A percentile compares a stretch with the other conserved stretches of the same genome.
phyloP scores from a whole-genome alignment of 1,140 invertebrate genomes.

The Bombus soroeensis region DNA sequence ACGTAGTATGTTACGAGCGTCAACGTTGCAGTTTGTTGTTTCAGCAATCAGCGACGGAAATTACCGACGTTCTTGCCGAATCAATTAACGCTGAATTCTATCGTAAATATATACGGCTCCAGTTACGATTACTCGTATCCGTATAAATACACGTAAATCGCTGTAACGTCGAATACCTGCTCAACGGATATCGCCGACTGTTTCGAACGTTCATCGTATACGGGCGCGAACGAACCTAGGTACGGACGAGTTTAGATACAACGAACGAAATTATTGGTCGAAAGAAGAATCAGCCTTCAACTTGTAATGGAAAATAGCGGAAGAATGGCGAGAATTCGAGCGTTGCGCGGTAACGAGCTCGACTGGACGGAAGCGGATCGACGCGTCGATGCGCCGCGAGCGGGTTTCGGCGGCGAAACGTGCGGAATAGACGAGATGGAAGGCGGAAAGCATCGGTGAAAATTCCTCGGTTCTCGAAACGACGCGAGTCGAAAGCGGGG shows the following conservation, averaged over 20 bases:
- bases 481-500: conserved; percentile 12
- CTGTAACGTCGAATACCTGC: not conserved
- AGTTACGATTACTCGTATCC: not conserved
- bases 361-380: not conserved
- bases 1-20: not conserved
- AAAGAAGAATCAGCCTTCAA: not conserved
- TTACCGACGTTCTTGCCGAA: too few species aligned
- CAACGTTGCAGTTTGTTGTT: rapidly evolving
- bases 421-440: not conserved
- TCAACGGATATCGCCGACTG: not conserved
- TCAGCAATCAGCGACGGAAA: too few species aligned
- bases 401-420: not conserved
- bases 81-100: too few species aligned
- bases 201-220: not conserved
- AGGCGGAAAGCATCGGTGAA: conserved; percentile 27
- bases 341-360: not conserved
- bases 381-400: conserved; percentile 53
- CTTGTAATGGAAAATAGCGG: not conserved
- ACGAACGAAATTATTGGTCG: not conserved
- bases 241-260: rapidly evolving
- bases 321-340: not conserved
- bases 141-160: not conserved
- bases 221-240: too few species aligned
- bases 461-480: conserved; percentile 43
- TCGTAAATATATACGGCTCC: too few species aligned